Evolutionary conservation across 2,113 vertebrate species (phyloP).

Genomic region (Podilymbus podiceps): DNA sequence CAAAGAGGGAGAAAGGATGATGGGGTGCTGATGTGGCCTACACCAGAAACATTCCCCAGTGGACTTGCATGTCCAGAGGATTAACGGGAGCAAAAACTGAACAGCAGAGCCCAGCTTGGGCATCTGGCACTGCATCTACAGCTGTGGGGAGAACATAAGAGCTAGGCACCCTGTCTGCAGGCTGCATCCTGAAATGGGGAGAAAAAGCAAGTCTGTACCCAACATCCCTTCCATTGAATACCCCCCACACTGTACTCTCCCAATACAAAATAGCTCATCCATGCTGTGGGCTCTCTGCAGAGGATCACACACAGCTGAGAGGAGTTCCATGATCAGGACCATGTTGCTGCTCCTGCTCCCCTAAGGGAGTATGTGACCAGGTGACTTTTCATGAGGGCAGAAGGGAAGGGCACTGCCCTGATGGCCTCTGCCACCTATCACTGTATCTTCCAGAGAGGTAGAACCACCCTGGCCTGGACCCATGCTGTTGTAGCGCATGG

Average conservation of each 20-base stretch:
- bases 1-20: neutral
- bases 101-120: neutral
- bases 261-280: no score
- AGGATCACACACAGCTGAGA: neutral
- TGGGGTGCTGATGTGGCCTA: neutral
- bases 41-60: neutral
- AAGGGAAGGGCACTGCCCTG: neutral
- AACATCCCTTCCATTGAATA: neutral
- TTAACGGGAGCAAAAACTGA: neutral
- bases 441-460: neutral
- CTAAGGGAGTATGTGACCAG: fast-evolving
- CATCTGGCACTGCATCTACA: neutral
- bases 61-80: neutral
- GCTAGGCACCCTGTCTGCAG: neutral
- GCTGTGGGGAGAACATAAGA: neutral
- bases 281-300: neutral
- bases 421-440: neutral
- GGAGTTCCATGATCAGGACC: neutral
- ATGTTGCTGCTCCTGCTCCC: neutral
- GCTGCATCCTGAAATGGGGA: neutral
- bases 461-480: neutral
- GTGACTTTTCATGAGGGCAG: neutral
- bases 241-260: no score
- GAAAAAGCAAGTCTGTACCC: neutral
- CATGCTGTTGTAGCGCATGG: neutral